Percentiles rank a stretch among this genome's conserved stretches.
Conservation (phyloP, 2,797 vertebrate genomes). For the Malurus splendens region DNA sequence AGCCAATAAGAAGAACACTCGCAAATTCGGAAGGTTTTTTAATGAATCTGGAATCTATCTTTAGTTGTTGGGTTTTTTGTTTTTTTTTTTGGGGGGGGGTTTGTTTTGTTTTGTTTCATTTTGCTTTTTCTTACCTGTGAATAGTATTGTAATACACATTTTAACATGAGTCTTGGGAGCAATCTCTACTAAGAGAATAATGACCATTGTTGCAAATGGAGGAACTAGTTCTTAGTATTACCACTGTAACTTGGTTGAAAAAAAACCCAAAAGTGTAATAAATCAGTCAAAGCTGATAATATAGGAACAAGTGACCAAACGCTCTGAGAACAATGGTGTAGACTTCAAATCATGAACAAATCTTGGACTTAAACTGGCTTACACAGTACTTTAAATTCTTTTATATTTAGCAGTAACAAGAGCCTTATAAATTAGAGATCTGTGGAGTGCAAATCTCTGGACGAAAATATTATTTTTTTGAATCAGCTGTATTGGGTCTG, state of each 20-base stretch:
- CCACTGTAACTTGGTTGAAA: background rate
- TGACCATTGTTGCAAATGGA: background rate
- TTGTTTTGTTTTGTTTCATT: too few relatives aligned
- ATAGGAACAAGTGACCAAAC: background rate
- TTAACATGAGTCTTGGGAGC: background rate
- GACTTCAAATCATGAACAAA: background rate
- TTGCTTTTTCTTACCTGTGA: background rate
- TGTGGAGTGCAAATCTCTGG: background rate
- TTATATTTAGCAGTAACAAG: background rate
- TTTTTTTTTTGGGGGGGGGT: too few relatives aligned
- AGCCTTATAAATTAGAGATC: background rate
- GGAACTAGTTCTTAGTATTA: background rate
- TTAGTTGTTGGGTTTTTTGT: too few relatives aligned
- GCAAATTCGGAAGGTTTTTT: background rate
- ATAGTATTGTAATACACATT: background rate
- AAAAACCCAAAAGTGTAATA: background rate
- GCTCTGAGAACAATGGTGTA: background rate
- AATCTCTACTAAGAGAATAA: background rate
- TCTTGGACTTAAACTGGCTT: background rate
- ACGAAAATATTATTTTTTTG: background rate
- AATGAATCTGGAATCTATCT: accelerated
- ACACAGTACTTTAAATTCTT: background rate
- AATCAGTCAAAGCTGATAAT: background rate
- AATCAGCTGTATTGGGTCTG: too few relatives aligned
- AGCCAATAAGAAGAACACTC: accelerated